A percentile compares a stretch with the other conserved stretches of the same genome.
phyloP scores from a whole-genome alignment of 1,140 invertebrate genomes.

The Idris sp. region DNA sequence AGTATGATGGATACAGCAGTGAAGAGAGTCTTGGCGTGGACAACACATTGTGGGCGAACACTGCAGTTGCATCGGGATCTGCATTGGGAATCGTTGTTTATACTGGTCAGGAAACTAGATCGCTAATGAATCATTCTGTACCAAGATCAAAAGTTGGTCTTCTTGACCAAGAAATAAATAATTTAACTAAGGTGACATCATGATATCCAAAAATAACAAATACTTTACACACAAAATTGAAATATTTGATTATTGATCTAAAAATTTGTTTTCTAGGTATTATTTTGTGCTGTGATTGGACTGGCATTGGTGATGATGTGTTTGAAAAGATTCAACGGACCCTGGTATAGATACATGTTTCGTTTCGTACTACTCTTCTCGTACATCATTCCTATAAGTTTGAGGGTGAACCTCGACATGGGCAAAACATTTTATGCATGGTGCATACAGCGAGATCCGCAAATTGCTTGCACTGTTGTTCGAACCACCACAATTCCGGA shows the following conservation, averaged over 20 bases:
- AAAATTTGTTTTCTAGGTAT: conserved; percentile 78
- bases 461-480: conserved; percentile 96
- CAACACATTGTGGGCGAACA: conserved; percentile 99
- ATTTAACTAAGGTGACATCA: conserved; percentile 90
- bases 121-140: conserved; percentile 98
- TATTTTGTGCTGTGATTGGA: conserved; percentile 95
- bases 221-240: background rate
- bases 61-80: conserved; percentile 97
- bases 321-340: conserved; percentile 95
- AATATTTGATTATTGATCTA: too few species aligned
- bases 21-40: conserved; percentile 94
- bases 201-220: too few species aligned
- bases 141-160: conserved; percentile 97
- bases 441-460: conserved; percentile 95
- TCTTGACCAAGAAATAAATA: conserved; percentile 96
- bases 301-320: conserved; percentile 96
- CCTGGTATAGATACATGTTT: conserved; percentile 98
- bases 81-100: conserved; percentile 97
- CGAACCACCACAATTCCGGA: conserved; percentile 99
- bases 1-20: conserved; percentile 82
- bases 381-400: conserved; percentile 99
- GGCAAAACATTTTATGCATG: conserved; percentile 98
- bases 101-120: conserved; percentile 96
- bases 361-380: conserved; percentile 98
- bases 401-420: conserved; percentile 99